These are phyloP conservation scores for Porites lutea DNA, from an alignment of 64 coral and sea anemone genomes.

Conservation along the genomic window DNA sequence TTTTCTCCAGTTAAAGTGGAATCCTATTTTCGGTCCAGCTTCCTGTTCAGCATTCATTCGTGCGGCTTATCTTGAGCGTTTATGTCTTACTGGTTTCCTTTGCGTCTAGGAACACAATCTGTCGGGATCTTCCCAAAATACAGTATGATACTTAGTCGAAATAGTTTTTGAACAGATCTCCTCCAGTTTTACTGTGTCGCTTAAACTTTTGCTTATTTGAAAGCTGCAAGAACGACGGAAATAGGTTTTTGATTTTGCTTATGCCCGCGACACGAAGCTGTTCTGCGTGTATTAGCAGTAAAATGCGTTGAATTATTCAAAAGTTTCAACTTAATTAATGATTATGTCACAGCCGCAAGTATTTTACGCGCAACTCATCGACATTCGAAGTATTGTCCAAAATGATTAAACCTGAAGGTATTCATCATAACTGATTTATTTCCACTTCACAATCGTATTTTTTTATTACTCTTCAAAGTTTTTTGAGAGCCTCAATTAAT, in stretches of 20 bases:
- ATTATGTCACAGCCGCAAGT: neutral
- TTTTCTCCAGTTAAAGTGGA: neutral
- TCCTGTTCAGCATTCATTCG: neutral
- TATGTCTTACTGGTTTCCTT: neutral
- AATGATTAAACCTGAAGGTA: neutral
- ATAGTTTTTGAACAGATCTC: neutral
- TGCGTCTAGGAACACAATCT: neutral
- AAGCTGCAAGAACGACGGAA: neutral
- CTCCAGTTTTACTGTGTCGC: neutral
- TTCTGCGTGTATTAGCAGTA: neutral
- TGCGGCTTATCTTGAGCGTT: neutral
- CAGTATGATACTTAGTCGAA: neutral
- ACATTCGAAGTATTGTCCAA: neutral
- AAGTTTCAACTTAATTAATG: conserved; percentile 2
- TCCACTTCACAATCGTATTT: neutral
- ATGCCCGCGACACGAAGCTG: neutral
- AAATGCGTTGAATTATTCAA: conserved; percentile 1
- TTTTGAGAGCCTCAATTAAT: neutral
- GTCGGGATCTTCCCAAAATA: neutral
- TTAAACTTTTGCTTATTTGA: neutral
- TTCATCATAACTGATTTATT: neutral
- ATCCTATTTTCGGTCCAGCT: neutral
- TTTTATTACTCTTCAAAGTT: no score
- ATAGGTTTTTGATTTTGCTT: neutral
- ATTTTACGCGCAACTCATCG: neutral